phyloP scores from a whole-genome alignment of 23 tunicate genomes.

The Ascidia mentula region DNA sequence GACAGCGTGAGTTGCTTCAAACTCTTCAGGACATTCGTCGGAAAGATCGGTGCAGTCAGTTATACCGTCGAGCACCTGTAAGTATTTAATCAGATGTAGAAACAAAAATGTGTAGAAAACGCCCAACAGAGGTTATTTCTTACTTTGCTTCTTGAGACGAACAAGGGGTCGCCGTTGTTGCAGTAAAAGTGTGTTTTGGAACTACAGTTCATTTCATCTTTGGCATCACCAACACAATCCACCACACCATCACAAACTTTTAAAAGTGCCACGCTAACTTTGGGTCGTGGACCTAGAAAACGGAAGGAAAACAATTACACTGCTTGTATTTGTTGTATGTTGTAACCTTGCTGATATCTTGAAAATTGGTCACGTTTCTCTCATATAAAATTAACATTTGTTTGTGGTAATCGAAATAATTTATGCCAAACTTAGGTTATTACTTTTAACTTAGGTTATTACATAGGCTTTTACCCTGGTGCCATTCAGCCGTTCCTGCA shows the following conservation, averaged over 20 bases:
- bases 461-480: too few species aligned
- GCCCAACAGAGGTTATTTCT: not conserved
- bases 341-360: not conserved
- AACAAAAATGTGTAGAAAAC: not conserved
- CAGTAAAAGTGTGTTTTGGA: constrained; percentile 7
- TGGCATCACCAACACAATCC: not conserved
- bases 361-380: too few species aligned
- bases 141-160: not conserved
- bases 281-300: not conserved
- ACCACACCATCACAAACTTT: not conserved
- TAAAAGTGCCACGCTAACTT: constrained; percentile 13
- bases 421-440: too few species aligned
- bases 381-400: too few species aligned
- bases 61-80: constrained; percentile 28
- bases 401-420: too few species aligned
- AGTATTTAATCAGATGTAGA: not conserved
- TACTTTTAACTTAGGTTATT: too few species aligned
- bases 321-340: not conserved
- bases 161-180: constrained; percentile 2
- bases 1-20: constrained; percentile 1
- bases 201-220: constrained; percentile 3
- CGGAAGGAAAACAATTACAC: too few species aligned
- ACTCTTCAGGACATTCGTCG: constrained; percentile 34
- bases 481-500: constrained; percentile 12
- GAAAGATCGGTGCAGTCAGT: constrained; percentile 36